phyloP scores from a whole-genome alignment of 2,797 vertebrate species.

The Pterois miles region DNA sequence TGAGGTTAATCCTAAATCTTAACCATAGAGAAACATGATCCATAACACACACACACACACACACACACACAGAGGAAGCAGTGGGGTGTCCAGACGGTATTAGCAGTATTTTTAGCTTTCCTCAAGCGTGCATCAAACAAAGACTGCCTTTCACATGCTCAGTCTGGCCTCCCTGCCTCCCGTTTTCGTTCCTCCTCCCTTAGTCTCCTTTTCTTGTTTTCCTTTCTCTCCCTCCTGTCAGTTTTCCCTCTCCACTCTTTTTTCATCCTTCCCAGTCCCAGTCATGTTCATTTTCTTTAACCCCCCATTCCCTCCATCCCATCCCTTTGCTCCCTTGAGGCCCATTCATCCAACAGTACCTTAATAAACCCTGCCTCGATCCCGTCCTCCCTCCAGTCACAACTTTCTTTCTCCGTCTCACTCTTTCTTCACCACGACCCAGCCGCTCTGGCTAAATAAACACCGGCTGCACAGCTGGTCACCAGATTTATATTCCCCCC shows the following conservation, averaged over 20 bases:
- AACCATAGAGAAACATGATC: conserved; percentile 61
- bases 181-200: conserved; percentile 27
- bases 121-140: conserved; percentile 53
- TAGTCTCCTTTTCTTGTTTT: conserved; percentile 54
- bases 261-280: background rate
- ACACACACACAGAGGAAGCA: conserved; percentile 41
- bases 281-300: conserved; percentile 48
- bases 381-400: conserved; percentile 48
- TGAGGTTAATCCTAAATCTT: conserved; percentile 69
- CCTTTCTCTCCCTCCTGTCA: conserved; percentile 44
- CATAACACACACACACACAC: conserved; percentile 12
- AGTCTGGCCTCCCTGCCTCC: conserved; percentile 31
- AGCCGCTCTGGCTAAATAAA: conserved; percentile 69
- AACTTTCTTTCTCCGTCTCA: conserved; percentile 46
- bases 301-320: background rate
- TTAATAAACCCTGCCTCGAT: conserved; percentile 39
- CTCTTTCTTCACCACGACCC: conserved; percentile 35
- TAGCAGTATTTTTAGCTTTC: conserved; percentile 66
- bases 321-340: conserved; percentile 47
- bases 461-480: conserved; percentile 67
- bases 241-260: conserved; percentile 2
- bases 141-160: conserved; percentile 66
- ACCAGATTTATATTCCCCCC: conserved; percentile 68
- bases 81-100: conserved; percentile 53
- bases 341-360: conserved; percentile 59